These are phyloP conservation scores for Mastomys natalensis DNA, from an alignment of 2,113 vertebrate species.

Conservation along the genomic window DNA sequence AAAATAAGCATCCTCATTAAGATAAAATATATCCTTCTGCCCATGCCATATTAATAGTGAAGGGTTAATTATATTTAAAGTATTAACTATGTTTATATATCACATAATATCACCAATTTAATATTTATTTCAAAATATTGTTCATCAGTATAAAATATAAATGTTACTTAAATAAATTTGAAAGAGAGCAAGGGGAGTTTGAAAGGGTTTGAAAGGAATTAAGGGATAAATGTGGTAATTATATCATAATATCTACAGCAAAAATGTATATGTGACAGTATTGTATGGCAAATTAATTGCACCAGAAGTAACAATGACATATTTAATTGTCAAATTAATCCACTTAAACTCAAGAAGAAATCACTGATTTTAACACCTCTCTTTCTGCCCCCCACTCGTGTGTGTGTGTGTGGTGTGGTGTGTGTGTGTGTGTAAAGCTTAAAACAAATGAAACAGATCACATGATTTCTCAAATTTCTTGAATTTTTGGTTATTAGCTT, in stretches of 20 bases:
- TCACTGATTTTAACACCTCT: background rate
- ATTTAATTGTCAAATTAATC: slow-evolving; percentile 65
- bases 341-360: slow-evolving; percentile 45
- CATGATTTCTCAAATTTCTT: slow-evolving; percentile 36
- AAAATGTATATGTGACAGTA: background rate
- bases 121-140: slow-evolving; percentile 50
- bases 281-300: background rate
- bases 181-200: background rate
- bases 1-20: slow-evolving; percentile 39
- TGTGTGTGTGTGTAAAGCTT: background rate
- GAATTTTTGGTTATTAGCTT: background rate
- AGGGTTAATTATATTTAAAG: background rate
- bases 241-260: background rate
- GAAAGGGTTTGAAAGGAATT: background rate
- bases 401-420: background rate
- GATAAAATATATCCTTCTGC: slow-evolving; percentile 46
- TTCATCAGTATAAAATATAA: slow-evolving; percentile 44
- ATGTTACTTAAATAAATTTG: background rate
- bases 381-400: background rate
- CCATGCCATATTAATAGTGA: slow-evolving; percentile 34
- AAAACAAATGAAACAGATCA: slow-evolving; percentile 48
- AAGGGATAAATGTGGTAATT: background rate
- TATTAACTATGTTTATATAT: background rate
- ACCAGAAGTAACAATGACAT: background rate
- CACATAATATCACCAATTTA: slow-evolving; percentile 37